Base-by-base conservation (phyloP, 2,888 invertebrate species). In the Sialis fuliginosa region DNA sequence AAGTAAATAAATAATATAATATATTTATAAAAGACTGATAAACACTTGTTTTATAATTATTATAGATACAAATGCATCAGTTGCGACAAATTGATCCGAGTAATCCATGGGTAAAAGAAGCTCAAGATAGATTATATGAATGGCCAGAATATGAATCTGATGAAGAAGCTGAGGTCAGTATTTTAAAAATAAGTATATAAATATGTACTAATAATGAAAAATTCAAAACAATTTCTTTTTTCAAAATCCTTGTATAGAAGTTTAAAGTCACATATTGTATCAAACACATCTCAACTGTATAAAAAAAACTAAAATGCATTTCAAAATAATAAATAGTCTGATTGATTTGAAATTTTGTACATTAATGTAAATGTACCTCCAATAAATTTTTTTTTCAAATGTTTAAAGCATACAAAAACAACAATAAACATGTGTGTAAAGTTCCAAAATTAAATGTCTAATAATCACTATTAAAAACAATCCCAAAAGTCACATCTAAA, bases 111-210 rank as follows among this genome's bases (percentile, higher is more conserved):
- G 66, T 71, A 41, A 68, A 68, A 51, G 71, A 72, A 56, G 62
- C 65, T 5, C 62, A 66, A 13, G 71, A 71, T 33, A 61, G 68
- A 9, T 58, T 71, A 32, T 68, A 70, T 51, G 75, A 77, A 55
- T 77, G 77, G 77, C 75, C 76, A 2, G 74, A 74, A 52, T 70
- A 70, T 53, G 75, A 75, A 53, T 68, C 68, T 30, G 70, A 69
- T 48, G 71, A 71, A 48, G 71, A 71, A 51, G 62, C 58, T 52
- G 63, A 63, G 48, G 56, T 61, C 32, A 55, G 55, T 9, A 56
- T 59, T 42, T 61, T 59, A 52, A 44, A 6, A 44, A n/a, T n/a
- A n/a, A n/a, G n/a, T 33, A 32, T 33, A 12, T 9, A 6, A 3
- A 6, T 33, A 33, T 33, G 30, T 37, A 40, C 13, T 22, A 41